phyloP scores from a whole-genome alignment of 1,140 invertebrate species.

The Pentalonia nigronervosa region DNA sequence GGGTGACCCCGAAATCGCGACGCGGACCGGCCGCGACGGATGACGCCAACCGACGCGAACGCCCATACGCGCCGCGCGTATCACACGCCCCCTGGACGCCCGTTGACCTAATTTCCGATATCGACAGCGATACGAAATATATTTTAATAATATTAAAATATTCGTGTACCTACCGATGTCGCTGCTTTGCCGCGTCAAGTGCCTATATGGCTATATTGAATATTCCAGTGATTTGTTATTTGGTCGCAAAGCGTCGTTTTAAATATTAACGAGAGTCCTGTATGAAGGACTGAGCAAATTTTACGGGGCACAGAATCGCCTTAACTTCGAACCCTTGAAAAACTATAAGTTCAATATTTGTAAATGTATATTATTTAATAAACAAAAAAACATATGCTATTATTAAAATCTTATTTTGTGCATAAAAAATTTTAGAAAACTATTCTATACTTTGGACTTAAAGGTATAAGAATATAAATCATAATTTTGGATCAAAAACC shows the following conservation, averaged over 20 bases:
- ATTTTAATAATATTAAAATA: background rate
- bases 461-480: too few relatives aligned
- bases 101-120: constrained; percentile 25
- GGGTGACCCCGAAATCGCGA: background rate
- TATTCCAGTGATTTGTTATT: too few relatives aligned
- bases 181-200: background rate
- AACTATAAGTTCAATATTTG: too few relatives aligned
- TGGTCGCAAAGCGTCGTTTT: background rate
- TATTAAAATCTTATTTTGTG: too few relatives aligned
- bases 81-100: background rate
- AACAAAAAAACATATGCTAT: too few relatives aligned
- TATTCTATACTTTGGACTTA: too few relatives aligned
- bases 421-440: too few relatives aligned
- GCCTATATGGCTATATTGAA: too few relatives aligned
- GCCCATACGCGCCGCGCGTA: background rate
- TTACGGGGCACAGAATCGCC: background rate
- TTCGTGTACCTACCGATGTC: background rate
- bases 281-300: background rate
- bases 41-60: background rate
- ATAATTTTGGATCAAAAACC: too few relatives aligned
- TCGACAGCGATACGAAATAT: background rate
- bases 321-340: too few relatives aligned
- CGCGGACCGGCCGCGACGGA: background rate
- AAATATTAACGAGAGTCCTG: background rate
- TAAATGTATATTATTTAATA: too few relatives aligned